These are phyloP conservation scores for Drosophila siamana DNA, from an alignment of 2,888 invertebrate species.

Conservation along the genomic window DNA sequence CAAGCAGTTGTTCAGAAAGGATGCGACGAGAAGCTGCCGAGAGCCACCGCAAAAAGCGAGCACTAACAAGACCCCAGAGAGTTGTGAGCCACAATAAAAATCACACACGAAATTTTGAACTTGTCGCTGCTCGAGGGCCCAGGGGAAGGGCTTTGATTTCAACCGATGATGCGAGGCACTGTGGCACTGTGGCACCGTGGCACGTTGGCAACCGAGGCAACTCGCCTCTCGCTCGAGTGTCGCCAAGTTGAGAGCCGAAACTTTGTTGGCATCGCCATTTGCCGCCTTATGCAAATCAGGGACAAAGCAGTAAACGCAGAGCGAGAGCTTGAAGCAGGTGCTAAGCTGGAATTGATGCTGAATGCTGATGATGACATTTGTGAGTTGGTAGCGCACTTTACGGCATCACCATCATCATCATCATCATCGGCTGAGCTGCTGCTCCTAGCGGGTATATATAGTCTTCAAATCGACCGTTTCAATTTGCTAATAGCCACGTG, in stretches of 20 bases:
- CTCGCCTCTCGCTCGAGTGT: constrained; percentile 6
- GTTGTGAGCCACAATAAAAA: constrained; percentile 55
- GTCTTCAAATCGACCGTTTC: constrained; percentile 57
- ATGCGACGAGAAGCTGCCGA: constrained; percentile 13
- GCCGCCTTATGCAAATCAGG: constrained; percentile 65
- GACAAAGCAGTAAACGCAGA: constrained; percentile 38
- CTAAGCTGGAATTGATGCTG: constrained; percentile 38
- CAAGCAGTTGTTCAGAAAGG: not conserved
- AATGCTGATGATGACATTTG: constrained; percentile 56
- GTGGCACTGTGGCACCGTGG: constrained; percentile 41
- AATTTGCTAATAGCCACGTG: constrained; percentile 75
- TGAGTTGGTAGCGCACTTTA: constrained; percentile 31
- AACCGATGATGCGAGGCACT: no score
- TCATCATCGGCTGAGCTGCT: constrained; percentile 6
- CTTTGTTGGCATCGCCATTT: constrained; percentile 60
- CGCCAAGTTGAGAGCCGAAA: constrained; percentile 35
- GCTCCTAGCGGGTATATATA: constrained; percentile 9
- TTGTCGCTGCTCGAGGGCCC: constrained; percentile 28
- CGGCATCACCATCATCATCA: constrained; percentile 32
- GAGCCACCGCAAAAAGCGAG: constrained; percentile 36
- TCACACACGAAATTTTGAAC: constrained; percentile 51
- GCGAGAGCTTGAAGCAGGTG: constrained; percentile 33
- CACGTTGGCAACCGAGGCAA: no score
- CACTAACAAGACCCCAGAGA: constrained; percentile 70
- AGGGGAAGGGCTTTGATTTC: constrained; percentile 56